A percentile compares a stretch with the other conserved stretches of the same genome.
These are phyloP conservation scores for Alouatta palliata DNA, from an alignment of 2,113 vertebrate species.

Conservation along the genomic window DNA sequence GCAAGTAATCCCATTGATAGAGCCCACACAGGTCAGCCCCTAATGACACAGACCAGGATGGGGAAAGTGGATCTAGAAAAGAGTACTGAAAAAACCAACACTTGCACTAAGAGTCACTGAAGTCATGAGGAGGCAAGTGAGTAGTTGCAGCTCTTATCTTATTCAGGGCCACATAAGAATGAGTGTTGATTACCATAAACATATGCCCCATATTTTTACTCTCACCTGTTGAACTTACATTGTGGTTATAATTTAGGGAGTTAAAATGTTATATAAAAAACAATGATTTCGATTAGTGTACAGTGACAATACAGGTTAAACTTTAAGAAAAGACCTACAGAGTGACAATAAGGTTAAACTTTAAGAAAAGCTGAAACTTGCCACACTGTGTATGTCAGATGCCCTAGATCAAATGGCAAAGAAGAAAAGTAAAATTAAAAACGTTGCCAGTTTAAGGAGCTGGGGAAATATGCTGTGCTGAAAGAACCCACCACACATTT, in stretches of 20 bases:
- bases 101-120: not conserved
- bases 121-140: not conserved
- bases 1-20: not conserved
- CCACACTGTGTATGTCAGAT: not conserved
- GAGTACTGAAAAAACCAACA: not conserved
- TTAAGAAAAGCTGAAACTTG: not conserved
- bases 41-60: not conserved
- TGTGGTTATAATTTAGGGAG: not conserved
- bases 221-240: not conserved
- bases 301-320: not conserved
- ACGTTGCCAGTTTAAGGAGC: not conserved
- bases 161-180: not conserved
- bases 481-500: conserved; percentile 38
- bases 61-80: not conserved
- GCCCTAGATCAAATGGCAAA: not conserved
- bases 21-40: not conserved
- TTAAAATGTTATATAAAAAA: not conserved
- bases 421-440: not conserved
- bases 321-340: not conserved
- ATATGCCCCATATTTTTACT: not conserved
- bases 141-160: not conserved
- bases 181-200: not conserved
- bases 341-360: not conserved
- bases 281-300: not conserved
- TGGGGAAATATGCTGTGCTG: not conserved